phyloP scores from a whole-genome alignment of 2,888 invertebrate genomes.

The Aspidiotus rigidus region DNA sequence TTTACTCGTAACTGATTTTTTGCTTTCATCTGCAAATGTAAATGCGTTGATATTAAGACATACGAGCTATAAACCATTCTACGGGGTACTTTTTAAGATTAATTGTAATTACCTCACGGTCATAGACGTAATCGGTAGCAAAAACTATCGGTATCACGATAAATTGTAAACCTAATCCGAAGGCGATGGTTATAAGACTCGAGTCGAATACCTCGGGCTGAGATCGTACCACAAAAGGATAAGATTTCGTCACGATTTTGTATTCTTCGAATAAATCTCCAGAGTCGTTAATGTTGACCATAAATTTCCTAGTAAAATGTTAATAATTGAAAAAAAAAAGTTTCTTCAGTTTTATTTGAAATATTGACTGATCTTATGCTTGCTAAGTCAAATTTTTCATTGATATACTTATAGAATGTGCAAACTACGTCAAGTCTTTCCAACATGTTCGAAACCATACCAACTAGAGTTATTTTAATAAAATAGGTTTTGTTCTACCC shows the following conservation, averaged over 20 bases:
- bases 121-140: conserved; percentile 71
- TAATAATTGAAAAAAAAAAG: too few relatives aligned
- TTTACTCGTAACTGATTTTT: conserved; percentile 74
- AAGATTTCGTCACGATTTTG: conserved; percentile 55
- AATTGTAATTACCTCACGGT: conserved; percentile 59
- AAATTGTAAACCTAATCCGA: conserved; percentile 72
- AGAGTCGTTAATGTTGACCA: conserved; percentile 6
- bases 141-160: conserved; percentile 66
- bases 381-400: too few relatives aligned
- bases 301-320: conserved; percentile 1
- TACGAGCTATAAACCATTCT: background rate
- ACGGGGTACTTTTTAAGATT: background rate
- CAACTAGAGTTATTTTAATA: too few relatives aligned
- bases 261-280: background rate
- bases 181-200: conserved; percentile 61
- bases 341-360: too few relatives aligned
- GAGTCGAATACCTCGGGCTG: conserved; percentile 61
- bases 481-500: too few relatives aligned
- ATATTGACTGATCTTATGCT: too few relatives aligned
- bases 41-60: background rate
- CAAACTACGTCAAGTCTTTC: too few relatives aligned
- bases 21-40: conserved; percentile 58
- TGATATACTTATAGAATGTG: too few relatives aligned
- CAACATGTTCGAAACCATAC: too few relatives aligned
- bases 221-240: conserved; percentile 64